phyloP scores from a whole-genome alignment of 2,888 invertebrate species.

The Eudasyphora cyanicolor region DNA sequence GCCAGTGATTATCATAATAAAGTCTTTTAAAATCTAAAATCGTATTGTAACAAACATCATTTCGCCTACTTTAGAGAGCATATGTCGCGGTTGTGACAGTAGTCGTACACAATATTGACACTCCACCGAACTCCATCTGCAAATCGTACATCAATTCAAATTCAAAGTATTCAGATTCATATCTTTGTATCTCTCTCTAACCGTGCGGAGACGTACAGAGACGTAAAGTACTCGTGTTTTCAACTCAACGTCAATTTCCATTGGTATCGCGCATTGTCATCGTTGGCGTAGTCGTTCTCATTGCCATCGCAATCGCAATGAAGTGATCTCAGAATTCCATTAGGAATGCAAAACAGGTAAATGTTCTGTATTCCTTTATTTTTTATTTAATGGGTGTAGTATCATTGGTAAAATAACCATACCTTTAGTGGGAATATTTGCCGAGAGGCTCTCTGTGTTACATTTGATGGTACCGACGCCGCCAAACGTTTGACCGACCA shows the following conservation, averaged over 20 bases:
- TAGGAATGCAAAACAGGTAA: slow-evolving; percentile 28
- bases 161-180: not conserved
- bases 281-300: too few species aligned
- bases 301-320: not conserved
- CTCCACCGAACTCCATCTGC: not conserved
- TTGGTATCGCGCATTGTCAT: not conserved
- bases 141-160: slow-evolving; percentile 1
- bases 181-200: not conserved
- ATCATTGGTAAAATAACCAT: not conserved
- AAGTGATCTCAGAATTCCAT: slow-evolving; percentile 24
- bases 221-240: not conserved
- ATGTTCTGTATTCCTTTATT: slow-evolving; percentile 34
- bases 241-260: not conserved
- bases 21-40: not conserved
- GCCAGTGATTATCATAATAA: not conserved
- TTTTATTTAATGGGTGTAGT: slow-evolving; percentile 12
- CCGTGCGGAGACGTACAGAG: not conserved
- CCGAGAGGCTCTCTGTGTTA: not conserved
- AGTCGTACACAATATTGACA: slow-evolving; percentile 9
- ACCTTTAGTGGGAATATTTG: not conserved
- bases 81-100: not conserved
- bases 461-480: slow-evolving; percentile 16
- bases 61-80: not conserved
- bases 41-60: not conserved
- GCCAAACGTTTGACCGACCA: not conserved